Evolutionary conservation across 2,113 vertebrate genomes (phyloP), one percentile per base, ranked within the genome.

Genomic region (Calonectris borealis): DNA sequence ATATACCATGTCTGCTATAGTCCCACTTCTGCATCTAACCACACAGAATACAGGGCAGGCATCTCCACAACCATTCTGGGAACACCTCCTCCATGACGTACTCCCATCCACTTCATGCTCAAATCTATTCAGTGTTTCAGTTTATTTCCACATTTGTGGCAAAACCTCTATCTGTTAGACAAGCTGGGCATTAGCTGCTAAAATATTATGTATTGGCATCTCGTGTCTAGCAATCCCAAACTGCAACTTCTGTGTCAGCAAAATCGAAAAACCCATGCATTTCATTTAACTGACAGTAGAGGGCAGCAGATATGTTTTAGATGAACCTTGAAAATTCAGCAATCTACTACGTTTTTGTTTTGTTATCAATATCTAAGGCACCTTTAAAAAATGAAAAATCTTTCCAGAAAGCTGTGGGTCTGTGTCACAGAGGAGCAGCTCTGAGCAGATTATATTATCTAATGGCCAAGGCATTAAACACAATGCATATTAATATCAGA

Each of bases 211-310:
- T 16, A 36, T 7, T 9, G 16, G 19, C 32, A 31, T 44, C 42
- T 38, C 25, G 22, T 25, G 61, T 36, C 57, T 52, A 52, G 34
- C 22, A 38, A 82, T 19, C 42, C 18, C 38, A 70, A 64, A 81
- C 0, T 17, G 49, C 70, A 85, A 20, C 7, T 36, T 72, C 3
- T 0, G 4, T 8, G 25, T n/a, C 51, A 85, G 62, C 86, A 52
- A 18, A 3, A n/a, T 16, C 10, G 34, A 7, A 79, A 83, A 31
- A 4, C 4, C 29, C 6, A 2, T 4, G 86, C 73, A 68, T 40
- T 92, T 72, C 57, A 38, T 21, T 55, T 27, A 49, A 68, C 17
- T 22, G 79, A 54, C 96, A 94, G 81, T 31, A 97, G 96, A 94
- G 92, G 96, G 95, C 90, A 49, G 84, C 4, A 5, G 80, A 22